Conservation (phyloP, 2,888 invertebrate genomes). For the Agrotis clavis region DNA sequence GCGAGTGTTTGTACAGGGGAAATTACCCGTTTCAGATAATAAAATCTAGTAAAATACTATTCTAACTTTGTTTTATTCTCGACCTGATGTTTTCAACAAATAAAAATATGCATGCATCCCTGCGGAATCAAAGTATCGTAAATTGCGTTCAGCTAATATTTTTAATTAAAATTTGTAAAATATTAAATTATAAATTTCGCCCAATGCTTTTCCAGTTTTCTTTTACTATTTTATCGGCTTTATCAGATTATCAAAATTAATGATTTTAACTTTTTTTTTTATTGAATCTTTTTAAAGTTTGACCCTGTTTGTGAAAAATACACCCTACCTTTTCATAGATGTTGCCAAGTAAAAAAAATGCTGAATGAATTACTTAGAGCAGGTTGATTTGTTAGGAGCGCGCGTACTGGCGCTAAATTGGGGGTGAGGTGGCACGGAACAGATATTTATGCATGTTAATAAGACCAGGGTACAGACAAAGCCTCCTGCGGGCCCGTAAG, state of each 20-base stretch:
- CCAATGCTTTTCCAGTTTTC: too few relatives aligned
- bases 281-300: neutral
- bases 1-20: constrained; percentile 81
- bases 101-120: constrained; percentile 51
- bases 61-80: constrained; percentile 77
- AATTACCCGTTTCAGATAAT: constrained; percentile 84
- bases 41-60: constrained; percentile 84
- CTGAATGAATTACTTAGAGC: constrained; percentile 62
- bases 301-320: neutral
- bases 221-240: too few relatives aligned
- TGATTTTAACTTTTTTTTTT: neutral
- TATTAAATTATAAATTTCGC: too few relatives aligned
- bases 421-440: constrained; percentile 76
- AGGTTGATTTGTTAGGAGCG: constrained; percentile 82
- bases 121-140: constrained; percentile 2
- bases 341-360: constrained; percentile 34
- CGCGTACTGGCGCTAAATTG: constrained; percentile 77
- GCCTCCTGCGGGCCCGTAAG: constrained; percentile 74
- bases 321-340: neutral
- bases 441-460: constrained; percentile 89
- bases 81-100: constrained; percentile 65
- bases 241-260: too few relatives aligned
- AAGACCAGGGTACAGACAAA: constrained; percentile 82
- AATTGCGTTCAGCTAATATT: too few relatives aligned
- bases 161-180: too few relatives aligned